phyloP scores from a whole-genome alignment of 2,113 vertebrate species.

The Mustelus asterias region DNA sequence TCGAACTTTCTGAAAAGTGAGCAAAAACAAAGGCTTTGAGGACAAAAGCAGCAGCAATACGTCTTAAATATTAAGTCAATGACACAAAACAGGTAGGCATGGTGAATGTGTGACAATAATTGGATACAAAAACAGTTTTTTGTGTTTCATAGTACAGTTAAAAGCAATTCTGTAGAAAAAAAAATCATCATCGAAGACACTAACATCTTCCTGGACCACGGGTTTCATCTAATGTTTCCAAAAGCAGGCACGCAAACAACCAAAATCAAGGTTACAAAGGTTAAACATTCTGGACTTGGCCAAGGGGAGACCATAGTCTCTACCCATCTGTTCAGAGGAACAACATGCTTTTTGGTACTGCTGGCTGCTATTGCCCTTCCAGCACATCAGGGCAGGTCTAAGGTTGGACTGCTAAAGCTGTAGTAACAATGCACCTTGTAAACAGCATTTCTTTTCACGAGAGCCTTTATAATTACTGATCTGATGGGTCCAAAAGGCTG shows the following conservation, averaged over 20 bases:
- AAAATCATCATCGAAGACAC: background rate
- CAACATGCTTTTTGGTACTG: background rate
- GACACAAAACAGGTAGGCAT: background rate
- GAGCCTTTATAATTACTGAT: background rate
- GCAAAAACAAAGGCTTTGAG: background rate
- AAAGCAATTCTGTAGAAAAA: background rate
- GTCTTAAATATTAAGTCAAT: background rate
- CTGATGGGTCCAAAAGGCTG: background rate
- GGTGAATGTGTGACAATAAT: background rate
- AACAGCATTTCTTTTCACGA: background rate
- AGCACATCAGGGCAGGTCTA: background rate
- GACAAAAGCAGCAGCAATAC: background rate
- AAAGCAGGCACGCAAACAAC: background rate
- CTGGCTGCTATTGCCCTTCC: background rate
- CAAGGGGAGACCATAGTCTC: background rate
- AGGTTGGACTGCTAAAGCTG: background rate
- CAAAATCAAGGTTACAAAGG: background rate
- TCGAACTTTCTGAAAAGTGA: background rate
- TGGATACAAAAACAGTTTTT: background rate
- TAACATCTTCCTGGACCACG: background rate
- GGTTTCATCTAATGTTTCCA: background rate
- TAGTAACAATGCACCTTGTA: background rate
- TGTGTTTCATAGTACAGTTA: background rate
- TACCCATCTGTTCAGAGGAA: background rate
- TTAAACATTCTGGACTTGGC: background rate